Conservation (phyloP, 2,113 vertebrate genomes). For the Melozone crissalis region DNA sequence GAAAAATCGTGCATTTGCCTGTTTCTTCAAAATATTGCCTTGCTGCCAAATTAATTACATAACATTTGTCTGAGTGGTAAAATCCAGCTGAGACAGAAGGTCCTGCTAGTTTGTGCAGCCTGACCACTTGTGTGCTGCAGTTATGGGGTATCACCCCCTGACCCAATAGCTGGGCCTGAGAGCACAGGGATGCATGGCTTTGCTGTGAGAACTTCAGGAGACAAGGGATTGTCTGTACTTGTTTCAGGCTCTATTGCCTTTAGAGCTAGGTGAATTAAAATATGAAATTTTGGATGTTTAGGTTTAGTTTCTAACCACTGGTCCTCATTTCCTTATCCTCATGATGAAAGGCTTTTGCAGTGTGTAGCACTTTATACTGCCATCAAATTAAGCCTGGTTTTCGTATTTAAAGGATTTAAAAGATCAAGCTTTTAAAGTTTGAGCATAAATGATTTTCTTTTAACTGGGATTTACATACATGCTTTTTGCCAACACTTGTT, state of each 20-base stretch:
- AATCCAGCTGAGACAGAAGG: neutral
- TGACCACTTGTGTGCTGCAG: neutral
- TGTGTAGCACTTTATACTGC: neutral
- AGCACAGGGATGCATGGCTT: neutral
- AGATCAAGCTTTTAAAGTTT: neutral
- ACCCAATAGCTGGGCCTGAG: fast-evolving
- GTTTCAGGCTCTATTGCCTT: neutral
- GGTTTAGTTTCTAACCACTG: neutral
- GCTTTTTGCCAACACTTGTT: neutral
- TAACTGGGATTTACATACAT: neutral
- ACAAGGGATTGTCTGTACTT: neutral
- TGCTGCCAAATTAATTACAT: neutral
- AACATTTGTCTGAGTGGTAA: neutral
- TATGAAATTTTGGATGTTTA: neutral
- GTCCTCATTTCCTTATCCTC: neutral
- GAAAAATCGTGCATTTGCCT: fast-evolving
- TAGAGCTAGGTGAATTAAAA: neutral
- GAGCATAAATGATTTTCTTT: neutral
- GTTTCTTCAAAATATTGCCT: neutral
- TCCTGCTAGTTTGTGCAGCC: neutral
- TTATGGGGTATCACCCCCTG: neutral
- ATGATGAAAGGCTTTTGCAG: neutral
- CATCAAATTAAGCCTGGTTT: neutral
- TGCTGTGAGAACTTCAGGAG: neutral
- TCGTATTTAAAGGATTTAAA: neutral